Conservation (phyloP, 2,888 invertebrate species). For the Ophioninae sp. region DNA sequence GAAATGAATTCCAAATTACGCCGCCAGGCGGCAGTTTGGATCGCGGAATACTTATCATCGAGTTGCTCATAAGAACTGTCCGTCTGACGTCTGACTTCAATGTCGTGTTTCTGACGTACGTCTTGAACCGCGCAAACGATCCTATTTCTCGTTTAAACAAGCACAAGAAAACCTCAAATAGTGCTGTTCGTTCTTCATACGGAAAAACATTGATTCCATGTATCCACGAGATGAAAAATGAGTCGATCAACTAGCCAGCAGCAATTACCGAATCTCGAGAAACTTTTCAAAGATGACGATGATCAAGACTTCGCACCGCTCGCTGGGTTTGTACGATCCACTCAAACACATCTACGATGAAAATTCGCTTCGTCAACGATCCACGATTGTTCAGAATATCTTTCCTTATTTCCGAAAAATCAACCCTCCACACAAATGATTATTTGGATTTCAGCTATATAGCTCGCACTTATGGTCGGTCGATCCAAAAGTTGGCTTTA, state of each 20-base stretch:
- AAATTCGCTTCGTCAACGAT: neutral
- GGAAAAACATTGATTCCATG: conserved; percentile 6
- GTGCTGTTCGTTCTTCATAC: neutral
- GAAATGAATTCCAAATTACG: too few relatives aligned
- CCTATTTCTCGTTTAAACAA: neutral
- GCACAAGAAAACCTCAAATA: neutral
- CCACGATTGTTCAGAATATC: neutral
- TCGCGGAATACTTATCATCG: too few relatives aligned
- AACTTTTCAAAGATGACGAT: conserved; percentile 74
- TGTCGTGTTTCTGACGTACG: neutral
- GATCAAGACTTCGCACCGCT: conserved; percentile 73
- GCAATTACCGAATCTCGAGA: conserved; percentile 73
- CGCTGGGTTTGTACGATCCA: conserved; percentile 68
- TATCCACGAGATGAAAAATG: conserved; percentile 62
- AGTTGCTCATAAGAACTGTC: too few relatives aligned
- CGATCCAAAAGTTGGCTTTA: conserved; percentile 38
- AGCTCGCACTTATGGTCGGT: neutral
- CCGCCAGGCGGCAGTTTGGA: too few relatives aligned
- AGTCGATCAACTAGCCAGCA: conserved; percentile 64
- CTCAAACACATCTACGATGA: neutral
- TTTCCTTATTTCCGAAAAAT: too few relatives aligned
- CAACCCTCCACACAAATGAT: neutral
- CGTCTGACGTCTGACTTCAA: too few relatives aligned
- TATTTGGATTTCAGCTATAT: neutral
- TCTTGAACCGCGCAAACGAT: neutral